phyloP scores from a whole-genome alignment of 2,113 vertebrate species.

The Puffinus mauretanicus region DNA sequence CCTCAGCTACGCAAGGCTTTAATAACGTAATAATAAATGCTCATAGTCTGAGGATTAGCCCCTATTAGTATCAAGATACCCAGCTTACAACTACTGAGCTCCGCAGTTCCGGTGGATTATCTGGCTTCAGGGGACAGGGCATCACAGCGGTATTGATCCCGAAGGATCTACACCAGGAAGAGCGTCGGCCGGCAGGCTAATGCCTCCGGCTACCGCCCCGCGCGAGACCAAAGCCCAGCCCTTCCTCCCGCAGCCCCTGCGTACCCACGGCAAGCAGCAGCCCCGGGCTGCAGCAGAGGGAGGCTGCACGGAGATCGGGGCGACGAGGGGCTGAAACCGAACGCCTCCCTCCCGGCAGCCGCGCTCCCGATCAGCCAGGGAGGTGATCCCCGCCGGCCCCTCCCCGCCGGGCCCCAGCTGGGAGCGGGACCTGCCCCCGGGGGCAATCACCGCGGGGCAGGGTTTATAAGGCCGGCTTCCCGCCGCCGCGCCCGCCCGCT shows the following conservation, averaged over 20 bases:
- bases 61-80: background rate
- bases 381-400: background rate
- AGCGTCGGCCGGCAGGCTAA: rapidly evolving
- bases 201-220: background rate
- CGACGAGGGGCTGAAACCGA: background rate
- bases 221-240: no score
- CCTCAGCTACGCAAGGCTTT: background rate
- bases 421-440: background rate
- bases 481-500: background rate
- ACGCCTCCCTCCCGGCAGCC: no score
- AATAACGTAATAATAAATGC: background rate
- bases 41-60: background rate
- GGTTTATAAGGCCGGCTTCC: background rate
- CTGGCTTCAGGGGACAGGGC: background rate
- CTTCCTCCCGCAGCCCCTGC: no score
- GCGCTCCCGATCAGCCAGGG: background rate
- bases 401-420: background rate
- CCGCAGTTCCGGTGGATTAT: background rate
- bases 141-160: background rate
- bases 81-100: background rate
- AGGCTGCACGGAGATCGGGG: background rate
- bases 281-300: no score
- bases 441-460: background rate
- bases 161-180: rapidly evolving
- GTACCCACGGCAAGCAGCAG: no score